Conservation (phyloP, 2,888 invertebrate species). For the Vanessa cardui region DNA sequence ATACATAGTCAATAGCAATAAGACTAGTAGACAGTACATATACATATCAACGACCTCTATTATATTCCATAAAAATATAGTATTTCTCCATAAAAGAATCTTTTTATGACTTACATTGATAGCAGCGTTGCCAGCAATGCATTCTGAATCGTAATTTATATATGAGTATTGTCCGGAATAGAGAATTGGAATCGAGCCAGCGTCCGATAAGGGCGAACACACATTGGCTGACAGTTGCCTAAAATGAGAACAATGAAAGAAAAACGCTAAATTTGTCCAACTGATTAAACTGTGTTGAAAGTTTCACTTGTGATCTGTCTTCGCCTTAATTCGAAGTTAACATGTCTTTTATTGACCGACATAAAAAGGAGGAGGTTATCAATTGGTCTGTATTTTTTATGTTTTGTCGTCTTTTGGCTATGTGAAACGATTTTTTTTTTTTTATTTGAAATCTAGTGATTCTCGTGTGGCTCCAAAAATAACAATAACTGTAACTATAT, state of each 20-base stretch:
- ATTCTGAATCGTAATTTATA: conserved; percentile 61
- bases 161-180: conserved; percentile 54
- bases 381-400: too few species aligned
- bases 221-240: conserved; percentile 14
- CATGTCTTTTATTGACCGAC: too few species aligned
- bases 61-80: conserved; percentile 21
- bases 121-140: conserved; percentile 52
- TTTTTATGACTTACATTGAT: conserved; percentile 40
- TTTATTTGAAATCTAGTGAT: too few species aligned
- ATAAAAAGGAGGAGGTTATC: too few species aligned
- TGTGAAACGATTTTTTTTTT: too few species aligned
- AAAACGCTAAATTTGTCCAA: conserved; percentile 1
- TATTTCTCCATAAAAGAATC: conserved; percentile 25
- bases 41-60: conserved; percentile 4
- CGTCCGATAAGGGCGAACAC: conserved; percentile 30
- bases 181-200: conserved; percentile 54
- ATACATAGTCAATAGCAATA: background rate
- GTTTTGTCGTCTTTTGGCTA: too few species aligned
- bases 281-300: background rate
- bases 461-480: too few species aligned
- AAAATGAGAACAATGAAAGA: conserved; percentile 10
- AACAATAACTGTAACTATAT: too few species aligned
- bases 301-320: background rate
- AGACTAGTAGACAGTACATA: background rate
- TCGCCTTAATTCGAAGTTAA: background rate